Conservation (phyloP, 2,113 vertebrate species). For the Corvus hawaiiensis region DNA sequence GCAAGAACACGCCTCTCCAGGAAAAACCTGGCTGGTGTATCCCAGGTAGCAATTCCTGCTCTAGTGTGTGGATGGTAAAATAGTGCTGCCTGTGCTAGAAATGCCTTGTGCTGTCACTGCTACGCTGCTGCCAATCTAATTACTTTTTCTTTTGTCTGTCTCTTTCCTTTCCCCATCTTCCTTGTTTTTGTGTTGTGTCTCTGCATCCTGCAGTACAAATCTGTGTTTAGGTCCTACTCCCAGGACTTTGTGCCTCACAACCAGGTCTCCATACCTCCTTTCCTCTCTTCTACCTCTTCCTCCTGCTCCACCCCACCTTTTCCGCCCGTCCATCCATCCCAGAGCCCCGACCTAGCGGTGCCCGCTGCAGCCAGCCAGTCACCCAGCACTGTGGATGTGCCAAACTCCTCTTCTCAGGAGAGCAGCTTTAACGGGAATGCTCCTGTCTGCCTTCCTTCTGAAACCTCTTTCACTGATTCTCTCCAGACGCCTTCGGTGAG, state of each 20-base stretch:
- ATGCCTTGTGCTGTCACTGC: slow-evolving; percentile 17
- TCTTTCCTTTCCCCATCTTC: slow-evolving; percentile 34
- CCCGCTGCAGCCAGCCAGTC: slow-evolving; percentile 76
- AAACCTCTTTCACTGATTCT: slow-evolving; percentile 90
- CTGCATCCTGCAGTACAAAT: slow-evolving; percentile 71
- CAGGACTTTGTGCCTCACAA: slow-evolving; percentile 81
- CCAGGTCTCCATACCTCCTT: slow-evolving; percentile 74
- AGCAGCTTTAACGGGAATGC: slow-evolving; percentile 83
- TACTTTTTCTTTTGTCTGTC: slow-evolving; percentile 73
- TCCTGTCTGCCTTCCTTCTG: slow-evolving; percentile 90
- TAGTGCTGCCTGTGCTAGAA: not conserved
- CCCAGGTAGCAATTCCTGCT: not conserved
- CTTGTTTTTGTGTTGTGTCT: slow-evolving; percentile 13
- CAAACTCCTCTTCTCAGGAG: slow-evolving; percentile 84
- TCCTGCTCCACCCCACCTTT: slow-evolving; percentile 81
- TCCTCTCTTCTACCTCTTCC: slow-evolving; percentile 78
- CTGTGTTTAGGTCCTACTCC: slow-evolving; percentile 84
- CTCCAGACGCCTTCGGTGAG: slow-evolving; percentile 93
- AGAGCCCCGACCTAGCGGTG: slow-evolving; percentile 83
- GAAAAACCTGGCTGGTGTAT: not conserved
- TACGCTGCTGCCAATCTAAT: slow-evolving; percentile 61
- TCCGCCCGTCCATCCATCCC: slow-evolving; percentile 72
- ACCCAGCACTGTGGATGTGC: slow-evolving; percentile 81
- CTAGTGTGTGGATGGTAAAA: not conserved
- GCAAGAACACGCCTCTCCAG: not conserved